These are phyloP conservation scores for Temnothorax longispinosus DNA, from an alignment of 1,140 invertebrate genomes.

Conservation along the genomic window DNA sequence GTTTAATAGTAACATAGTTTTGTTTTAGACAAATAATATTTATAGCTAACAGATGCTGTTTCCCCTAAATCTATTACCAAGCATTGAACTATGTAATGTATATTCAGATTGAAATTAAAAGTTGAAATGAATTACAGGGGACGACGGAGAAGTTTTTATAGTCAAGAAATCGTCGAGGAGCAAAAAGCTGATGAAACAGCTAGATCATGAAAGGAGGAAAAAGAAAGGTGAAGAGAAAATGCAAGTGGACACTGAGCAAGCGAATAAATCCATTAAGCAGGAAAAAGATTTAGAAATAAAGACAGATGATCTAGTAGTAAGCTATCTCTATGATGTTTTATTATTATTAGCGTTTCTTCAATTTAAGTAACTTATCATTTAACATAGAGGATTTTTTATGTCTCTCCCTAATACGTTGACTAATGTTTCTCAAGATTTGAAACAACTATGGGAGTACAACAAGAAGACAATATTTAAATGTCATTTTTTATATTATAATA, in stretches of 20 bases:
- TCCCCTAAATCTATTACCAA: slow-evolving; percentile 3
- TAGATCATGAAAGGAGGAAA: slow-evolving; percentile 92
- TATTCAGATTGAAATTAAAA: slow-evolving; percentile 4
- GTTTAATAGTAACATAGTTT: neutral
- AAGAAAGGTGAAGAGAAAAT: slow-evolving; percentile 89
- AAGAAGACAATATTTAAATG: slow-evolving; percentile 45
- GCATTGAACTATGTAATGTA: neutral
- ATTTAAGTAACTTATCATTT: slow-evolving; percentile 61
- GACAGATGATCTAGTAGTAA: slow-evolving; percentile 88
- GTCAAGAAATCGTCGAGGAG: slow-evolving; percentile 98
- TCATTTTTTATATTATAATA: slow-evolving; percentile 40
- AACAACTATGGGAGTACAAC: slow-evolving; percentile 52
- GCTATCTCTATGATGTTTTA: slow-evolving; percentile 85
- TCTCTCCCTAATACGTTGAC: slow-evolving; percentile 27
- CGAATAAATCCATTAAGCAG: slow-evolving; percentile 84
- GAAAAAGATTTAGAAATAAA: slow-evolving; percentile 88
- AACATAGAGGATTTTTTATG: slow-evolving; percentile 20
- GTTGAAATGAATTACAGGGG: slow-evolving; percentile 86
- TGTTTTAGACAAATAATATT: slow-evolving; percentile 23
- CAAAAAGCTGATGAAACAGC: slow-evolving; percentile 94
- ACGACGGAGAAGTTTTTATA: slow-evolving; percentile 96
- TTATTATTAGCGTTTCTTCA: slow-evolving; percentile 80
- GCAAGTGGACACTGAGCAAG: slow-evolving; percentile 84
- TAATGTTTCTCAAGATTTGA: slow-evolving; percentile 60
- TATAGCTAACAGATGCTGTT: slow-evolving; percentile 6